phyloP scores from a whole-genome alignment of 2,113 vertebrate species.

The Callorhinus ursinus region DNA sequence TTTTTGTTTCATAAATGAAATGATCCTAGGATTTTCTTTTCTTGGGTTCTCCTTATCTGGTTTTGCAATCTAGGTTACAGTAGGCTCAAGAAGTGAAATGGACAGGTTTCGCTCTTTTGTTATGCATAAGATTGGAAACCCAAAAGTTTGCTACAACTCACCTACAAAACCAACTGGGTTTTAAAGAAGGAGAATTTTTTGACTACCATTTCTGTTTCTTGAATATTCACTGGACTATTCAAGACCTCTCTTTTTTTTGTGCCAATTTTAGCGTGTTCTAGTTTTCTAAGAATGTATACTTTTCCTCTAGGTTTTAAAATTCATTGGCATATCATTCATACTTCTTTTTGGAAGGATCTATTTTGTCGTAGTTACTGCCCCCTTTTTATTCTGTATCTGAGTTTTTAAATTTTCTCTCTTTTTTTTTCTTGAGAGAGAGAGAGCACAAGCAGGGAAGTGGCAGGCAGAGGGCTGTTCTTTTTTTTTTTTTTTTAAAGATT shows the following conservation, averaged over 20 bases:
- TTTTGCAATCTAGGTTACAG: background rate
- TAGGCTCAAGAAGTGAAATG: background rate
- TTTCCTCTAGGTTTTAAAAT: conserved; percentile 19
- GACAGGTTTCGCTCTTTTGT: background rate
- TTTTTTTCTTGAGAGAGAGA: background rate
- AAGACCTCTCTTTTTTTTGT: background rate
- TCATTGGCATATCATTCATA: background rate
- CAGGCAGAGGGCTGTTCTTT: background rate
- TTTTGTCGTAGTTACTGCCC: background rate
- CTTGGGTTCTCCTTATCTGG: background rate
- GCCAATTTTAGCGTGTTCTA: conserved; percentile 20
- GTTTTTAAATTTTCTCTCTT: conserved; percentile 18
- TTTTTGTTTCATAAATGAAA: conserved; percentile 1
- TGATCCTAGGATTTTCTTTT: background rate
- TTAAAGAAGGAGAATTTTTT: background rate
- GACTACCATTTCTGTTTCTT: background rate
- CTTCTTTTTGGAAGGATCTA: background rate
- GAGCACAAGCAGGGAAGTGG: too few relatives aligned
- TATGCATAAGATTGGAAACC: background rate
- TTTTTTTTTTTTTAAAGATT: background rate
- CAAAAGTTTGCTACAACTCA: background rate
- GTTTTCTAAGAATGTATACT: background rate
- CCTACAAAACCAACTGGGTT: background rate
- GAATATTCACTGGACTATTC: background rate
- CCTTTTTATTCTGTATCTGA: background rate